phyloP scores from a whole-genome alignment of 2,113 vertebrate species.

The Seriola dumerili region DNA sequence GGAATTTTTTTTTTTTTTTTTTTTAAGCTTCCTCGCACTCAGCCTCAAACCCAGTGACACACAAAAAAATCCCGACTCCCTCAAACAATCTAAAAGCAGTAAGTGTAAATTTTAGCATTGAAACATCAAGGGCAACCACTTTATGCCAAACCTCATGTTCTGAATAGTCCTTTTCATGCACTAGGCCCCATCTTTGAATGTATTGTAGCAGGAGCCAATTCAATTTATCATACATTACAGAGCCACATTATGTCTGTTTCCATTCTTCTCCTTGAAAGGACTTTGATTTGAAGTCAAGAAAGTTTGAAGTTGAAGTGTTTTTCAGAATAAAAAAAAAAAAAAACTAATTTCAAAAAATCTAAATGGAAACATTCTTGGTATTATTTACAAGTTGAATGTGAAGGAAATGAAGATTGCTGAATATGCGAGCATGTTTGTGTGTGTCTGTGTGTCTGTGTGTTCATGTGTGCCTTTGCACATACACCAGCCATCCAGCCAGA shows the following conservation, averaged over 20 bases:
- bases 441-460: conserved; percentile 8
- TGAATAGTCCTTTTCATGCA: conserved; percentile 49
- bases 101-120: not conserved
- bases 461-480: not conserved
- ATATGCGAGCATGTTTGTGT: not conserved
- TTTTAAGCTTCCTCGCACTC: not conserved
- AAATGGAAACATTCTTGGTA: conserved; percentile 39
- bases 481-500: conserved; percentile 56
- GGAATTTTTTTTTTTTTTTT: not conserved
- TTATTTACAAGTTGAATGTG: conserved; percentile 36
- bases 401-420: conserved; percentile 19
- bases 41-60: not conserved
- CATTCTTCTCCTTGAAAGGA: conserved; percentile 17
- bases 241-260: conserved; percentile 24
- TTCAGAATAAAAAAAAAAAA: not conserved
- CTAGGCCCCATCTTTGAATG: conserved; percentile 18
- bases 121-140: conserved; percentile 52
- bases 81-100: not conserved
- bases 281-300: conserved; percentile 41
- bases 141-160: conserved; percentile 32
- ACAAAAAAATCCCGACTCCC: not conserved
- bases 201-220: conserved; percentile 26
- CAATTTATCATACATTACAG: conserved; percentile 31
- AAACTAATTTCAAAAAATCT: not conserved
- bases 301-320: not conserved